Base-by-base conservation (phyloP, 2,113 vertebrate genomes). In the Xiphorhynchus elegans region DNA sequence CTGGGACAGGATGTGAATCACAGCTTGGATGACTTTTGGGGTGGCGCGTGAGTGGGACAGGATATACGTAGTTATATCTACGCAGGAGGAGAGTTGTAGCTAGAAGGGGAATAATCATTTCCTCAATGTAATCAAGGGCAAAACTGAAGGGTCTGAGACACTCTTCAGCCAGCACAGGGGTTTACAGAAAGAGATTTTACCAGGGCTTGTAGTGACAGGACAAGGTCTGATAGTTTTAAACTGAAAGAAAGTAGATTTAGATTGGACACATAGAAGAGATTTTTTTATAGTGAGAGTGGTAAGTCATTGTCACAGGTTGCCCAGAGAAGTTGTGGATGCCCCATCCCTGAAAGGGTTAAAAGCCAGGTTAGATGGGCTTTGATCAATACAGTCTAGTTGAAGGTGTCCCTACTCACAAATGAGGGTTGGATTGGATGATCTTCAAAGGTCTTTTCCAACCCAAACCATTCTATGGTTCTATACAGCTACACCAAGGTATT, bases 1-100 rank as follows among this genome's bases (percentile, higher is more conserved):
- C 42, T 94, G 79, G 87, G 76, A 95, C 90, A 91, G 59, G 84
- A 87, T 92, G 53, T 92, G 81, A 96, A 94, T 97, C 92, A 95
- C 49, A 73, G 46, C 42, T 90, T 89, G 77, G 66, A 85, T 79
- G 90, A 68, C 50, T 92, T 76, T 79, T 79, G 75, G 46, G 29
- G 31, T 68, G 40, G 40, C 47, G 44, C 2, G 4, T 70, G 69
- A 87, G 31, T 29, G 24, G 19, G 44, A 58, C 1, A 11, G 68
- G 50, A 74, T 39, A 46, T 55, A 85, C 0, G 2, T 40, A 60
- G 72, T 59, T 28, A 12, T 17, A n/a, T 78, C 35, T 91, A 68
- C 0, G 7, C 74, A 76, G 39, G 26, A 87, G 68, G 80, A 33
- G 40, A 69, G 68, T 55, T 55, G 49, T 55, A 77, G 39, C 59